Conservation (phyloP, 2,113 vertebrate genomes). For the Pipa parva region DNA sequence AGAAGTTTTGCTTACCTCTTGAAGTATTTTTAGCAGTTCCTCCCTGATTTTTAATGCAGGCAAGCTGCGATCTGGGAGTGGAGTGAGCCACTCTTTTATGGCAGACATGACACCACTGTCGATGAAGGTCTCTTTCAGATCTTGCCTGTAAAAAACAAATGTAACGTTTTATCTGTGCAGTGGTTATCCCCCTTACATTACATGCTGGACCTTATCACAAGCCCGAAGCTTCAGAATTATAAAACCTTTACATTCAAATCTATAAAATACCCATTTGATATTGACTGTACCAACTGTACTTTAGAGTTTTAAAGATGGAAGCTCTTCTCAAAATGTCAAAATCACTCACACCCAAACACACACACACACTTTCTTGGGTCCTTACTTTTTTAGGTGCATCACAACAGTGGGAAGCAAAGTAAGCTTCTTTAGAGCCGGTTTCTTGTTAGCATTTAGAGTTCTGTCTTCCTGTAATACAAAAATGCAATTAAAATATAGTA, state of each 20-base stretch:
- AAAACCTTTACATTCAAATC: too few species aligned
- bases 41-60: slow-evolving; percentile 90
- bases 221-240: too few species aligned
- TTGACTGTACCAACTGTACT: too few species aligned
- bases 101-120: slow-evolving; percentile 98
- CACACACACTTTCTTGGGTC: not conserved
- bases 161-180: not conserved
- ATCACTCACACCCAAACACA: not conserved
- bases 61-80: slow-evolving; percentile 90
- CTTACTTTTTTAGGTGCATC: slow-evolving; percentile 98
- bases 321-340: not conserved
- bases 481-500: not conserved
- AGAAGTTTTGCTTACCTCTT: slow-evolving; percentile 74
- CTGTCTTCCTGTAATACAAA: slow-evolving; percentile 80
- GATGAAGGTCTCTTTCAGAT: slow-evolving; percentile 96
- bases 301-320: too few species aligned
- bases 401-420: slow-evolving; percentile 92
- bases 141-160: slow-evolving; percentile 69
- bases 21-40: slow-evolving; percentile 88
- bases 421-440: slow-evolving; percentile 92
- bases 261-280: too few species aligned
- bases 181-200: too few species aligned
- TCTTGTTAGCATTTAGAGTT: slow-evolving; percentile 91
- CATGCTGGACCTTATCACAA: too few species aligned
- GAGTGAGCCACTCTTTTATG: slow-evolving; percentile 97